Base-by-base conservation (phyloP, 2,797 vertebrate genomes). In the Podargus strigoides region DNA sequence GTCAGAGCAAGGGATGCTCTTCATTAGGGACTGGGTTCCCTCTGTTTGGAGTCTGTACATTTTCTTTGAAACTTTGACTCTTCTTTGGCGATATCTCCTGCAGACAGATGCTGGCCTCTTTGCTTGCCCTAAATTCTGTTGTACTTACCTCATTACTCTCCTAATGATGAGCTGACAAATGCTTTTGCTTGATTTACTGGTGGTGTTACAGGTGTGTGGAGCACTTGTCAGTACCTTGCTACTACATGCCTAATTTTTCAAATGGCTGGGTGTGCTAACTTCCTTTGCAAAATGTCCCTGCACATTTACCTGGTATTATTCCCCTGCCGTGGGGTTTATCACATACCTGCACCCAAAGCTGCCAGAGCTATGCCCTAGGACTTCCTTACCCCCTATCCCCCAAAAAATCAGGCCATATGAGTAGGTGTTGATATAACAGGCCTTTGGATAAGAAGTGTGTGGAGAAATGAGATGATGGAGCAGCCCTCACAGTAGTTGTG, bases 191-290 rank as follows among this genome's bases (percentile, higher is more conserved):
- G 92, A 94, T 95, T 94, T 95, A 93, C 95, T 96, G 91, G 92
- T 56, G 5, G 67, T 82, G 76, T 92, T 96, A 96, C 89, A 94
- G 95, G 93, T 97, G 96, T 93, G 93, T 76, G 80, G 95, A 94
- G 84, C 93, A 91, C 94, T 96, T 96, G 94, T 95, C 87, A 58
- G 94, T 88, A 89, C 80, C 67, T 92, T 95, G 94, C 94, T 93
- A 90, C 92, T 96, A 96, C 95, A 94, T 93, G 95, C 77, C 95
- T 94, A 42, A 74, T 93, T 91, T 96, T 96, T 94, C 93, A 91
- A 96, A 74, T 0, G 18, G 63, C 55, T 92, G 83, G 81, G 62
- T 76, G 82, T 95, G 89, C 87, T 94, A 49, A n/a, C 88, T 95
- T 88, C 92, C 83, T 91, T 46, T 90, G 80, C 47, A 85, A 85